Evolutionary conservation across 1,140 invertebrate species (phyloP).

Genomic region (Drosophila sp.): DNA sequence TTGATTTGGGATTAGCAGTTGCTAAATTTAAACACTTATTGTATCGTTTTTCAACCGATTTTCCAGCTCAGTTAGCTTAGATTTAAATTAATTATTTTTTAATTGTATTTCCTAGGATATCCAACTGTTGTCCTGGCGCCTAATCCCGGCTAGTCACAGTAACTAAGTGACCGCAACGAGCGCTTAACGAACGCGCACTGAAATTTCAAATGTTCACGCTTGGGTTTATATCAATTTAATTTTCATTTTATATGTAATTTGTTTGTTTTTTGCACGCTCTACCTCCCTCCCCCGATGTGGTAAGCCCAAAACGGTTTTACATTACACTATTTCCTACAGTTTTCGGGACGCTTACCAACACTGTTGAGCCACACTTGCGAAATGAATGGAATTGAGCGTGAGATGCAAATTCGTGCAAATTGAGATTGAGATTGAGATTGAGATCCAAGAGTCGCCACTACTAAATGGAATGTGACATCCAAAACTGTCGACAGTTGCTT

Average conservation of each 20-base stretch:
- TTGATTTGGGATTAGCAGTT: neutral
- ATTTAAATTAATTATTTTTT: neutral
- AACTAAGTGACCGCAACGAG: conserved; percentile 55
- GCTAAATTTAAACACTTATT: neutral
- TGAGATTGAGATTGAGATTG: conserved; percentile 54
- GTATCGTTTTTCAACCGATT: neutral
- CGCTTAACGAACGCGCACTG: conserved; percentile 64
- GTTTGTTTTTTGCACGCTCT: neutral
- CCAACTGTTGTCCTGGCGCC: conserved; percentile 25
- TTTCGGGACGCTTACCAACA: conserved; percentile 67
- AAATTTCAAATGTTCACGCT: conserved; percentile 47
- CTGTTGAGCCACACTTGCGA: conserved; percentile 52
- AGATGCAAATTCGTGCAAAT: no score
- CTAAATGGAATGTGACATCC: conserved; percentile 46
- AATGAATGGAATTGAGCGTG: conserved; percentile 9
- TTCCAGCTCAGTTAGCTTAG: neutral
- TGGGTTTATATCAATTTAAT: conserved; percentile 77
- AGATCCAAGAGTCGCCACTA: neutral
- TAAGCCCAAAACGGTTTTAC: conserved; percentile 56
- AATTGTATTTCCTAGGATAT: conserved; percentile 16
- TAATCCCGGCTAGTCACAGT: no score
- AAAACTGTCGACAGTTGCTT: conserved; percentile 43
- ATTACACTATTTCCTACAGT: conserved; percentile 49
- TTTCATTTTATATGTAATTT: neutral
- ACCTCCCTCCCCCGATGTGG: conserved; percentile 37